phyloP scores from a whole-genome alignment of 2,888 invertebrate species.

The Gasteruption jaculator region DNA sequence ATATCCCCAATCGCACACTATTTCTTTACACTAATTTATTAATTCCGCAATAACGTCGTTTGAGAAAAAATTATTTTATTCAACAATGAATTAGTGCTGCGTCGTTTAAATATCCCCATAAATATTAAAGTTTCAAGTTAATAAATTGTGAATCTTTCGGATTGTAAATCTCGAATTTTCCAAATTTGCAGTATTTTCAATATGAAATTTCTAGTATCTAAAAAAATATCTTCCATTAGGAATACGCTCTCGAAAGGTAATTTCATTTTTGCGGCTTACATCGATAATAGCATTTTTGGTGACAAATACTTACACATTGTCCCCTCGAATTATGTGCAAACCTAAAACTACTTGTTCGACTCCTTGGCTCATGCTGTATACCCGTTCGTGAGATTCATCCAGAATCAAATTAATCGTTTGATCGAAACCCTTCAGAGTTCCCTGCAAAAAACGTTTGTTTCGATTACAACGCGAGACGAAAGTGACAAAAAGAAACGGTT shows the following conservation, averaged over 20 bases:
- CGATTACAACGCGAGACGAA: constrained; percentile 13
- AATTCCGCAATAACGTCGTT: too few species aligned
- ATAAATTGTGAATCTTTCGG: too few species aligned
- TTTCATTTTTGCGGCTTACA: not conserved
- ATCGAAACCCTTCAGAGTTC: constrained; percentile 96
- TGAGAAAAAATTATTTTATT: too few species aligned
- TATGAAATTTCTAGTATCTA: too few species aligned
- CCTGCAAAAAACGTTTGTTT: constrained; percentile 56
- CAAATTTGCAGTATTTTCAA: too few species aligned
- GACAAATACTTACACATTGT: constrained; percentile 87
- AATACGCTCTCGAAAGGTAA: not conserved
- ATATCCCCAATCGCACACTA: too few species aligned
- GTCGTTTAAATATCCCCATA: too few species aligned
- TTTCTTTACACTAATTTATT: too few species aligned
- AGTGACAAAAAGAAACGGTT: constrained; percentile 12
- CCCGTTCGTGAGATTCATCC: constrained; percentile 96
- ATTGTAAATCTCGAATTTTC: too few species aligned
- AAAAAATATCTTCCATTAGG: too few species aligned
- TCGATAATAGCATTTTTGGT: not conserved
- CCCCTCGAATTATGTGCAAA: constrained; percentile 95
- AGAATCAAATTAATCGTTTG: constrained; percentile 98
- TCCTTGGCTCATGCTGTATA: constrained; percentile 89
- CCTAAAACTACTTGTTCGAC: constrained; percentile 95
- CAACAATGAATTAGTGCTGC: too few species aligned
- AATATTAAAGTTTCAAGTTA: too few species aligned